Conservation (phyloP, 1,140 invertebrate genomes). For the Schlechtendalia chinensis region DNA sequence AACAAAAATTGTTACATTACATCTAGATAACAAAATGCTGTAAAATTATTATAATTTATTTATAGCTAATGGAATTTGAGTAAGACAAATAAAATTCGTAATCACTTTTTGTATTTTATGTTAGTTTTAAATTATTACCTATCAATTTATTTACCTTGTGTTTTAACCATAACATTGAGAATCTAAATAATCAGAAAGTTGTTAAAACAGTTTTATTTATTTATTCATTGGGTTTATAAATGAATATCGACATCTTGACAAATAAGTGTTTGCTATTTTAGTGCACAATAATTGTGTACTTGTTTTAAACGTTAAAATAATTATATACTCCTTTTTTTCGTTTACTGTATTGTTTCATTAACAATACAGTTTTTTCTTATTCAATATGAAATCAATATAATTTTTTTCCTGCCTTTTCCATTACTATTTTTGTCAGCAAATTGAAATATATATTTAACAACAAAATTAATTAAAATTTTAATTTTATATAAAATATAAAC, state of each 20-base stretch:
- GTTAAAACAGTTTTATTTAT: slow-evolving; percentile 13
- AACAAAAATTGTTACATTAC: slow-evolving; percentile 33
- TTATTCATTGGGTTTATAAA: not conserved
- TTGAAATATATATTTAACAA: not conserved
- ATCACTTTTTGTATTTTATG: slow-evolving; percentile 39
- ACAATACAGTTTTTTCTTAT: not conserved
- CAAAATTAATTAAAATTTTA: not conserved
- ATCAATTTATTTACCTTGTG: slow-evolving; percentile 31
- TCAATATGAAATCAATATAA: not conserved
- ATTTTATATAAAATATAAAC: not conserved
- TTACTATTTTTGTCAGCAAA: not conserved
- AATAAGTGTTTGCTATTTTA: slow-evolving; percentile 8
- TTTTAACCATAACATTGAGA: slow-evolving; percentile 4
- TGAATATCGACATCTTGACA: not conserved
- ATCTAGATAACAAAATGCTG: slow-evolving; percentile 36
- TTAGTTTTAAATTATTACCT: slow-evolving; percentile 45
- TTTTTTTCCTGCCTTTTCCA: not conserved
- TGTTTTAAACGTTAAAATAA: not conserved
- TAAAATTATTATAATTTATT: slow-evolving; percentile 38
- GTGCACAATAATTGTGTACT: not conserved
- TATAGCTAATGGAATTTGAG: slow-evolving; percentile 35
- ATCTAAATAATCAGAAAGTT: not conserved
- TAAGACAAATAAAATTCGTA: slow-evolving; percentile 46
- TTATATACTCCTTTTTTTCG: not conserved
- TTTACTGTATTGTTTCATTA: not conserved